Percentiles rank a stretch among this genome's conserved stretches.
These are phyloP conservation scores for Pherbina coryleti DNA, from an alignment of 2,888 invertebrate species.

Conservation along the genomic window DNA sequence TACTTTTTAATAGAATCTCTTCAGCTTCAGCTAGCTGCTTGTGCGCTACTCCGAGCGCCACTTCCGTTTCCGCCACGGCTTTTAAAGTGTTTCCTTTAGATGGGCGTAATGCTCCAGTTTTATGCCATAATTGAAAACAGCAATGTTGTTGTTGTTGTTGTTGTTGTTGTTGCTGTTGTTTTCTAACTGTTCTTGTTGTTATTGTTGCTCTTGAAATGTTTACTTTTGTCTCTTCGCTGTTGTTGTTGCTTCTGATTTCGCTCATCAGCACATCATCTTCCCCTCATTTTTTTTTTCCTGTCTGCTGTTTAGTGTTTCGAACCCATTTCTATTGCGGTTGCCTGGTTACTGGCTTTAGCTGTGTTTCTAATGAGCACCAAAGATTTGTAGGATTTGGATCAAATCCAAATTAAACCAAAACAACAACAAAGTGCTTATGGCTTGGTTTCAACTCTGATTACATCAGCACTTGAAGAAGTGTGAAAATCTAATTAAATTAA, in stretches of 20 bases:
- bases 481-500: neutral
- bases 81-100: too few relatives aligned
- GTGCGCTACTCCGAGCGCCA: neutral
- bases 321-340: neutral
- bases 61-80: neutral
- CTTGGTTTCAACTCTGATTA: neutral
- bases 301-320: neutral
- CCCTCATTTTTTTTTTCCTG: too few relatives aligned
- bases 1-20: conserved; percentile 20
- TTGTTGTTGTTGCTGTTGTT: too few relatives aligned
- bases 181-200: too few relatives aligned
- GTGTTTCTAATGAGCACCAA: too few relatives aligned
- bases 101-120: neutral
- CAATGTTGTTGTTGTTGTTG: neutral
- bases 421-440: neutral
- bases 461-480: neutral
- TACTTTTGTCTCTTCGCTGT: too few relatives aligned
- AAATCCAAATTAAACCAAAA: neutral
- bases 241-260: neutral
- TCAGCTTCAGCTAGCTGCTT: neutral
- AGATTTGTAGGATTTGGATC: neutral
- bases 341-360: too few relatives aligned
- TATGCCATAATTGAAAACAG: neutral
- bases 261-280: too few relatives aligned
- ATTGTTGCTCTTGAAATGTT: too few relatives aligned